Base-by-base conservation (phyloP, 2,888 invertebrate species). In the Agrochola circellaris region DNA sequence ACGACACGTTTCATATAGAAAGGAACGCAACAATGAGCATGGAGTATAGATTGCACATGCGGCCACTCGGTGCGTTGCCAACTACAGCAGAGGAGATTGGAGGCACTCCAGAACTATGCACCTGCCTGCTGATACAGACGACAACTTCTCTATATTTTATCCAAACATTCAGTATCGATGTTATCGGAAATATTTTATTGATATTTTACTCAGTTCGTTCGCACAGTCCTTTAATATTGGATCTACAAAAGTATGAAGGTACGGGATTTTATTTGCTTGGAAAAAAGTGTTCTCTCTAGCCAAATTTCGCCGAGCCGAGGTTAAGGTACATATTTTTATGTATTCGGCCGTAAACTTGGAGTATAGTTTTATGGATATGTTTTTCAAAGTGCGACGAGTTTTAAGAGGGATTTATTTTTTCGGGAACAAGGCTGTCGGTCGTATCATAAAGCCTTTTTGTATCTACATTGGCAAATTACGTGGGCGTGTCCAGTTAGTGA, bases 21-120 rank as follows among this genome's bases (percentile, higher is more conserved):
- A 89, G 87, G 87, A 88, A 88, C 88, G 92, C 92, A 94, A 94
- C 95, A 94, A 94, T 94, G 92, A 89, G 91, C 87, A 84, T 91
- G 87, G 87, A 93, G 88, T 89, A 89, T 93, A 93, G 92, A 93
- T 94, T 93, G 93, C 95, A 95, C 92, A 95, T 95, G 95, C 89
- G 93, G 88, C 94, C 91, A 90, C 86, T 89, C 91, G 89, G 89
- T 91, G 89, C 88, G 90, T 91, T 93, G 94, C 94, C 92, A 93
- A 92, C 92, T 90, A 88, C 87, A 92, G 89, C 87, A 90, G 91
- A 94, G 93, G 91, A 92, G 93, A 93, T 95, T 95, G 93, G 93
- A 94, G 90, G 77, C 77, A 84, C 79, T 93, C 93, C 92, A 93
- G 87, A 86, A 87, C 73, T 68, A 86, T 90, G 88, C 91, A 92